A percentile compares a stretch with the other conserved stretches of the same genome.
Evolutionary conservation across 2,888 invertebrate genomes (phyloP).

Genomic region (Clistopyga incitator): DNA sequence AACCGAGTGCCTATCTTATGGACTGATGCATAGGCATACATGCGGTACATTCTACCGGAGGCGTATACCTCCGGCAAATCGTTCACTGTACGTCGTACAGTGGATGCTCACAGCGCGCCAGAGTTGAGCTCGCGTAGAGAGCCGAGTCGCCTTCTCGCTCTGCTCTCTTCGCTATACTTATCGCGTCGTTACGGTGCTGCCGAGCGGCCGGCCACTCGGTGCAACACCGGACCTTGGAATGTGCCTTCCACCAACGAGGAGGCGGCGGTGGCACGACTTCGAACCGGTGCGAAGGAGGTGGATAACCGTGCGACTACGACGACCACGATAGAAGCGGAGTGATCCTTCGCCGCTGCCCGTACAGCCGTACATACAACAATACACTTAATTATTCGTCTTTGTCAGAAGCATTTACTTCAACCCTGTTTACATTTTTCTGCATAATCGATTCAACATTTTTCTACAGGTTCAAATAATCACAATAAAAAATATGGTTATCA

Average conservation of each 20-base stretch:
- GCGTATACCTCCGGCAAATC: slow-evolving; percentile 44
- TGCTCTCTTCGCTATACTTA: slow-evolving; percentile 70
- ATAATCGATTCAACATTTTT: too few species aligned
- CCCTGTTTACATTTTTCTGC: neutral
- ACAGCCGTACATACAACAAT: too few species aligned
- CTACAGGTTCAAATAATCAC: too few species aligned
- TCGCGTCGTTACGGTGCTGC: slow-evolving; percentile 73
- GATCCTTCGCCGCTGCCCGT: slow-evolving; percentile 29
- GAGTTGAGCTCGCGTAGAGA: slow-evolving; percentile 36
- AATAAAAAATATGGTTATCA: too few species aligned
- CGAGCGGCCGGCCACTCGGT: slow-evolving; percentile 59
- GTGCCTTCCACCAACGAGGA: slow-evolving; percentile 62
- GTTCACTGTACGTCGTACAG: slow-evolving; percentile 12
- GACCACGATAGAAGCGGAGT: slow-evolving; percentile 29
- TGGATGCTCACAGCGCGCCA: slow-evolving; percentile 17
- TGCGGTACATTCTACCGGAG: slow-evolving; percentile 36
- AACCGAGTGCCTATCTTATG: slow-evolving; percentile 63
- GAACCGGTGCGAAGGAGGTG: slow-evolving; percentile 60
- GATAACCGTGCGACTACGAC: slow-evolving; percentile 57
- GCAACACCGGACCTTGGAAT: slow-evolving; percentile 67
- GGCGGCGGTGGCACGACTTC: slow-evolving; percentile 56
- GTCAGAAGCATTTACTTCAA: neutral
- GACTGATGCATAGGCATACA: slow-evolving; percentile 33
- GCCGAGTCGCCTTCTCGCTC: slow-evolving; percentile 19
- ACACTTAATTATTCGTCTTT: slow-evolving; percentile 12